These are phyloP conservation scores for Castor canadensis DNA, from an alignment of 2,113 vertebrate species.

Conservation along the genomic window DNA sequence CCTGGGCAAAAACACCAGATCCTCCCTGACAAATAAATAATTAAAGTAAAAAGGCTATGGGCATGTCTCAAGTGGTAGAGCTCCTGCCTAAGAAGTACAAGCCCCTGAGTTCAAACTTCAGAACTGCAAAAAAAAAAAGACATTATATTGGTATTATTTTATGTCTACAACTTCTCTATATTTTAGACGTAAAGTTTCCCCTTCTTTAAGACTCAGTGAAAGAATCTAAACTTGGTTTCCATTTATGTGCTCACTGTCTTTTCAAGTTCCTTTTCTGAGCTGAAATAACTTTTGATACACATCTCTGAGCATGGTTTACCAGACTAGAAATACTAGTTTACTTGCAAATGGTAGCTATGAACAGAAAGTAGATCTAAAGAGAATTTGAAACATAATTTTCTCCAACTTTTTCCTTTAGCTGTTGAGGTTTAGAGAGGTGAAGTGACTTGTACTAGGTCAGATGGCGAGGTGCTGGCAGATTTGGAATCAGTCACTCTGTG, in stretches of 20 bases:
- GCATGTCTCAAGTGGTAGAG: no score
- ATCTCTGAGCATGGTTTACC: conserved; percentile 26
- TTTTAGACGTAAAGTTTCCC: neutral
- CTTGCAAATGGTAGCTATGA: conserved; percentile 9
- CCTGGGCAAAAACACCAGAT: no score
- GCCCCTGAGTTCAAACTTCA: no score
- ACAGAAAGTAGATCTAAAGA: neutral
- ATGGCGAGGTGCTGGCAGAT: neutral
- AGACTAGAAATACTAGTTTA: neutral
- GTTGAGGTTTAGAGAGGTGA: neutral
- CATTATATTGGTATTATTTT: conserved; percentile 13
- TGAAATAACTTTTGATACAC: neutral
- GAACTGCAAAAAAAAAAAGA: no score
- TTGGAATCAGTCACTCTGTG: neutral
- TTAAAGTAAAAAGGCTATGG: no score
- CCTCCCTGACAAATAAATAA: no score
- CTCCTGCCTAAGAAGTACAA: no score
- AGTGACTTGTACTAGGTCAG: neutral
- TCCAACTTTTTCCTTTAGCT: neutral
- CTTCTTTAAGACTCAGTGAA: neutral
- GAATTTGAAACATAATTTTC: conserved; percentile 39
- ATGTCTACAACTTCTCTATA: neutral
- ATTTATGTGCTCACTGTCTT: conserved; percentile 35
- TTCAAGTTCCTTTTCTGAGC: neutral
- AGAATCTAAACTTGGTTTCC: conserved; percentile 26